Conservation (phyloP, 2,113 vertebrate genomes). For the Ameiurus melas region DNA sequence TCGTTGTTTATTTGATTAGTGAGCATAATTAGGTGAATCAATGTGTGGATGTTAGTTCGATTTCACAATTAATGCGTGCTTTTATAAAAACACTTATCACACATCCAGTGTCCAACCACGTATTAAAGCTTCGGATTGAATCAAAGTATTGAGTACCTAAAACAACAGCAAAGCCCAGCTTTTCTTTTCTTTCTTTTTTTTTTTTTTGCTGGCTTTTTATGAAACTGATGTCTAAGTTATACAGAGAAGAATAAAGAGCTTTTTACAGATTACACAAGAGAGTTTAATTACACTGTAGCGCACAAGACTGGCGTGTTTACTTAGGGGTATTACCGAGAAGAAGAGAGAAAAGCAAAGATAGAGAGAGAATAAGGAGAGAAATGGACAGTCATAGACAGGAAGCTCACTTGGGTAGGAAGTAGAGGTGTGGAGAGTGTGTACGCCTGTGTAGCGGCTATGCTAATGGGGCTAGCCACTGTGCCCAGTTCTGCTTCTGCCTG, state of each 20-base stretch:
- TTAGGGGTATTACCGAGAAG: background rate
- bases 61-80: too few relatives aligned
- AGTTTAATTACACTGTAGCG: slow-evolving; percentile 60
- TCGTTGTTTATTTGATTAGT: background rate
- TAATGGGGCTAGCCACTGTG: slow-evolving; percentile 88
- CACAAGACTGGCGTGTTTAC: slow-evolving; percentile 78
- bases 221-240: slow-evolving; percentile 63
- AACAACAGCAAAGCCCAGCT: background rate
- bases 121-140: slow-evolving; percentile 41
- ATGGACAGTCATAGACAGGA: slow-evolving; percentile 46
- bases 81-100: background rate
- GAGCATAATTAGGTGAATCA: background rate
- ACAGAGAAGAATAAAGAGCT: slow-evolving; percentile 59
- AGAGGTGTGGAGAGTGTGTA: slow-evolving; percentile 56
- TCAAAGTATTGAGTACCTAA: background rate
- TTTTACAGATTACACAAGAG: slow-evolving; percentile 64
- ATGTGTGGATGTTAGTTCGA: background rate
- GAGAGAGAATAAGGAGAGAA: slow-evolving; percentile 6
- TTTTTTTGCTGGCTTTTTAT: slow-evolving; percentile 62
- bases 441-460: slow-evolving; percentile 93
- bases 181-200: too few relatives aligned
- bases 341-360: background rate
- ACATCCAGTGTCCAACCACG: background rate
- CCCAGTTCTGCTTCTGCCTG: slow-evolving; percentile 85
- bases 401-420: background rate